Base-by-base conservation (phyloP, 2,888 invertebrate genomes). In the Scotopteryx bipunctaria region DNA sequence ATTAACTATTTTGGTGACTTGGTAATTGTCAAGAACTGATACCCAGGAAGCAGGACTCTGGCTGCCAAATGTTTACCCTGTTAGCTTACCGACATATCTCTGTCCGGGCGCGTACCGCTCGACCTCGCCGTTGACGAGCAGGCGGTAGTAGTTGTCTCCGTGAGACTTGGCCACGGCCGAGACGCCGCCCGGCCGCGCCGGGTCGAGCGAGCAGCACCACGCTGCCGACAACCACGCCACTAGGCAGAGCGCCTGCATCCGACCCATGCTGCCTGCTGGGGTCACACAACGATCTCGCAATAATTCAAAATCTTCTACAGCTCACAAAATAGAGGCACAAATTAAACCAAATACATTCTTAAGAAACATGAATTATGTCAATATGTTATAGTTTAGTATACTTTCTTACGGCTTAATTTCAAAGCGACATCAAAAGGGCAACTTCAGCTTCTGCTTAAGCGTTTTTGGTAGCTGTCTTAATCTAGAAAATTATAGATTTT, bases 121-220 rank as follows among this genome's bases (percentile, higher is more conserved):
- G 14, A 95, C 93, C 67, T 95, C 94, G 31, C 95, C 96, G 69
- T 94, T 95, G 67, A 97, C 91, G 73, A 94, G 91, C 71, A 98
- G 93, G 69, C 93, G 92, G 87, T 96, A 98, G 73, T 95, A 96
- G 87, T 97, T 96, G 86, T 97, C 97, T 17, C 97, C 97, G 14
- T 94, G 92, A 61, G 93, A 91, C 85, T 94, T 93, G 71, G 69
- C 66, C 59, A 71, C 47, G 2, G 67, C 69, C 4, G 16, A n/a
- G 23, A 14, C 41, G 31, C 47, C 44, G 53, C 64, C 3, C 48
- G 61, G 0, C 66, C 66, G 0, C 23, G 44, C 43, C 33, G 92
- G 91, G 33, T 71, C 69, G 67, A 92, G 78, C 33, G 82, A 81
- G 71, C 93, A 92, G 31, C 33, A 36, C 2, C 55, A 5, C 27